phyloP scores from a whole-genome alignment of 2,113 vertebrate genomes.

The Euleptes europaea region DNA sequence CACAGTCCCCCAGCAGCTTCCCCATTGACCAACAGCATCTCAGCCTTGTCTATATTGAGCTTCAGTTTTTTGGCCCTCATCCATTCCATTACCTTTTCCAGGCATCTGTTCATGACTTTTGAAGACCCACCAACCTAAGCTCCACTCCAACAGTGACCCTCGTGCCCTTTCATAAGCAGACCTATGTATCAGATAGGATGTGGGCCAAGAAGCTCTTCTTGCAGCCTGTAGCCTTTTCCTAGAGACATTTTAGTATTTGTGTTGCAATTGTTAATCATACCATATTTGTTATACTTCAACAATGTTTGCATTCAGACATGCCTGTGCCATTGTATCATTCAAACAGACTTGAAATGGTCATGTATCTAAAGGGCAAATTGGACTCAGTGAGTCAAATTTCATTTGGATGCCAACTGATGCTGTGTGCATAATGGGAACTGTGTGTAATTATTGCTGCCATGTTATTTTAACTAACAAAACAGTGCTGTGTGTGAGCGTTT shows the following conservation, averaged over 20 bases:
- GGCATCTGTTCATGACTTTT: too few species aligned
- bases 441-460: background rate
- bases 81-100: too few species aligned
- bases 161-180: background rate
- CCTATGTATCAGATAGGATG: background rate
- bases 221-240: background rate
- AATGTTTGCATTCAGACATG: background rate
- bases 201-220: background rate
- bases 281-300: background rate
- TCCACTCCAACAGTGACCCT: too few species aligned
- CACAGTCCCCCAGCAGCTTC: too few species aligned
- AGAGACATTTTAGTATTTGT: background rate
- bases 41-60: too few species aligned
- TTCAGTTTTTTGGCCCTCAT: too few species aligned
- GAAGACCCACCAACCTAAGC: too few species aligned
- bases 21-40: too few species aligned
- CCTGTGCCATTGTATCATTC: background rate
- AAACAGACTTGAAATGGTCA: background rate
- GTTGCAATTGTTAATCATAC: background rate
- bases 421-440: background rate
- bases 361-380: background rate
- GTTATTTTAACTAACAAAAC: background rate
- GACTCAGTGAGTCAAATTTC: background rate
- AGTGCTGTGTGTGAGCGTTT: background rate
- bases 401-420: background rate